Base-by-base conservation (phyloP, 2,888 invertebrate genomes). In the Drosophila imparisetae region DNA sequence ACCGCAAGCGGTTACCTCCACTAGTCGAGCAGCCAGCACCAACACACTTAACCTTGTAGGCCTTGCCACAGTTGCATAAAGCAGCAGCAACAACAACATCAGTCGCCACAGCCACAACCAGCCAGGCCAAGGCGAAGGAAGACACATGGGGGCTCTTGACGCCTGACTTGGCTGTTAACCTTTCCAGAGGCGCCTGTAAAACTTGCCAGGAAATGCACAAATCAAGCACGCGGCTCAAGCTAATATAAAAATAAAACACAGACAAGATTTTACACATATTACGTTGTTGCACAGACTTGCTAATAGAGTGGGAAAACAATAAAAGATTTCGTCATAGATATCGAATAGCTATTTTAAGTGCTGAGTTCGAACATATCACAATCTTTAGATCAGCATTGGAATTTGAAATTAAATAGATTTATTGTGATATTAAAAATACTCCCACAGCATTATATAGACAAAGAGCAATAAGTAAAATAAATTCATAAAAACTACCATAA, bases 61-160 rank as follows among this genome's bases (percentile, higher is more conserved):
- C 89, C 86, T 86, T 86, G 90, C 90, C 85, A 88, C 85, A 86
- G 90, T 90, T 85, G 90, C 89, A 70, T 76, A 69, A 60, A 66
- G 65, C 48, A 52, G 55, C 65, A 52, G 24, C 64, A 34, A 30
- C 52, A 29, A 55, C 49, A 62, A 32, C 54, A 49, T 24, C 45
- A 15, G 45, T 15, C n/a, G 27, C 59, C 32, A 49, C 68, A 50
- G 52, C 24, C 24, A 54, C 55, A 52, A 21, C 29, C 45, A 81
- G 15, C 34, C 21, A 65, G 83, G 88, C 90, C 83, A 84, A 89
- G 84, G 84, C 90, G 72, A 85, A 88, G 90, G 85, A 78, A 75
- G 76, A 50, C 55, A 21, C n/a, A 57, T 34, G 68, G 65, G 81
- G 64, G 48, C 74, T 71, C 67, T 75, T 71, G 50, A 29, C 66